These are phyloP conservation scores for Acrossocheilus fasciatus DNA, from an alignment of 2,797 vertebrate genomes.

Conservation along the genomic window DNA sequence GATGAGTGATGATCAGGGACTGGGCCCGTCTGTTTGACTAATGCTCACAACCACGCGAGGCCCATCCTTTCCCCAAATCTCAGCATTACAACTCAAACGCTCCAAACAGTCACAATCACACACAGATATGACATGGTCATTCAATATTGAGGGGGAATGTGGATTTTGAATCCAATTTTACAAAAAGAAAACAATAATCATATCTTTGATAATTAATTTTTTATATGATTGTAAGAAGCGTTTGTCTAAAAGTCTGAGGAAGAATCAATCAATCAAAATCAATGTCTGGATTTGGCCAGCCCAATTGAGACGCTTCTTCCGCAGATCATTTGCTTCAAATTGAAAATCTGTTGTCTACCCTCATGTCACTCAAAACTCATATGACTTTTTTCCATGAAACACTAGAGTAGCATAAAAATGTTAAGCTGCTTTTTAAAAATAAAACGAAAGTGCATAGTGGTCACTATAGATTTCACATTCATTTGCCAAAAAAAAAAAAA, in stretches of 20 bases:
- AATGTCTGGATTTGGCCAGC: not conserved
- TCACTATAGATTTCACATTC: not conserved
- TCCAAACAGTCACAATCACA: conserved; percentile 11
- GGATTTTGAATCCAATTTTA: not conserved
- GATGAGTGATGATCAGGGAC: conserved; percentile 81
- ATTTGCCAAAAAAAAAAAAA: not conserved
- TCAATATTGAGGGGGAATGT: not conserved
- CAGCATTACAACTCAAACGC: conserved; percentile 18
- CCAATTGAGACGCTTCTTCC: not conserved
- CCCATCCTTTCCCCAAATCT: conserved; percentile 38
- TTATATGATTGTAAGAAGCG: not conserved
- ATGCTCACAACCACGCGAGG: conserved; percentile 58
- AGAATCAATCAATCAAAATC: not conserved
- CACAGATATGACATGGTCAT: conserved; percentile 7
- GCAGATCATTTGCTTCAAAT: not conserved
- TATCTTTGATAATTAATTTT: not conserved
- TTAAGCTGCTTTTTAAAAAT: not conserved
- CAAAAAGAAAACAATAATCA: not conserved
- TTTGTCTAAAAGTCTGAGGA: not conserved
- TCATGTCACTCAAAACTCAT: not conserved
- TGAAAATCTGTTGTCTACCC: not conserved
- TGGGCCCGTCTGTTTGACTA: conserved; percentile 72
- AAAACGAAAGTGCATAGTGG: not conserved
- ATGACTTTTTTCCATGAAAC: not conserved
- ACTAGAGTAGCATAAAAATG: not conserved